Evolutionary conservation across 2,888 invertebrate species (phyloP), one percentile per base, ranked within the genome.

Genomic region (Fragum fragum): DNA sequence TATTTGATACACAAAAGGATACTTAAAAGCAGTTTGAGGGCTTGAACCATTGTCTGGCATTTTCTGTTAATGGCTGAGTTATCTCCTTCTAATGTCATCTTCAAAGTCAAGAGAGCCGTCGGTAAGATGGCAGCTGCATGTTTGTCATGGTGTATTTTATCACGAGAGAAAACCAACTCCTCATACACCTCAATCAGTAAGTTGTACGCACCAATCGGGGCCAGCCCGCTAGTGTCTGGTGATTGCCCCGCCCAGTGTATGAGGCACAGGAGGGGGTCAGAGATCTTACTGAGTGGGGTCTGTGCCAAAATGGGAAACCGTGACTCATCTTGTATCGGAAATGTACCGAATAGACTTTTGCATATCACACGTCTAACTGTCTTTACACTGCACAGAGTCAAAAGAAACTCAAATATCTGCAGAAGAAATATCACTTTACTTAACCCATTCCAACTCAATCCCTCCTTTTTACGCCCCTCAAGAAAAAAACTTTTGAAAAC

Each of bases 381-480:
- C 9, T 91, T 90, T 18, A 94, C 89, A 0, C 90, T 87, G 79
- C 94, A 94, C 73, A 95, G 91, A 0, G 93, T 87, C 52, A 93
- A 87, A 21, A 95, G 85, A n/a, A 95, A 88, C 75, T 94, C 94
- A 88, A 94, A 94, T 42, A 95, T 81, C 94, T 95, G 88, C 9
- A 89, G 87, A 63, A 39, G 7, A 39, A n/a, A n/a, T n/a, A n/a
- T n/a, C n/a, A n/a, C n/a, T n/a, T n/a, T n/a, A n/a, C n/a, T n/a
- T n/a, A n/a, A n/a, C n/a, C n/a, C n/a, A n/a, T n/a, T n/a, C n/a
- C n/a, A n/a, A n/a, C n/a, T n/a, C n/a, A n/a, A n/a, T n/a, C n/a
- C n/a, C n/a, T n/a, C n/a, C n/a, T n/a, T n/a, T n/a, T n/a, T n/a
- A n/a, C n/a, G n/a, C n/a, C n/a, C n/a, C n/a, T n/a, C n/a, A n/a